A percentile compares a stretch with the other conserved stretches of the same genome.
Evolutionary conservation across 2,888 invertebrate species (phyloP).

Genomic region (Alcis repandata): DNA sequence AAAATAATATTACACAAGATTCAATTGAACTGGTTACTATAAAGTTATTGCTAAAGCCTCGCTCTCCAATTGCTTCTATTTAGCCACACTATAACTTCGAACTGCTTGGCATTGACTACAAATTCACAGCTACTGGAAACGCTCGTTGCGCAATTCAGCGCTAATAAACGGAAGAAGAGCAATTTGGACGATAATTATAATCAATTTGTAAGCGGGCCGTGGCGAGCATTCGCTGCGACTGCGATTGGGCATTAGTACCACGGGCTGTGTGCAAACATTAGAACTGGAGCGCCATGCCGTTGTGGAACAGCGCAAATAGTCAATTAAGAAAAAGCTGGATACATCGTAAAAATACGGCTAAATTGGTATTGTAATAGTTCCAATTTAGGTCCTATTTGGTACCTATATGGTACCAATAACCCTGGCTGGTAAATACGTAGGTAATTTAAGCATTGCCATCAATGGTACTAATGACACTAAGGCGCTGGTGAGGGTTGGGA

Average conservation of each 20-base stretch:
- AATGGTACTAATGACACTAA: too few species aligned
- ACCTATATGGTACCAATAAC: too few species aligned
- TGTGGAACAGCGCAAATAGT: slow-evolving; percentile 13
- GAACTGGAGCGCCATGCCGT: slow-evolving; percentile 44
- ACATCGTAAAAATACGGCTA: neutral
- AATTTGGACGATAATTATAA: slow-evolving; percentile 66
- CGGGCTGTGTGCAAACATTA: slow-evolving; percentile 36
- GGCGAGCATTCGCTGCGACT: slow-evolving; percentile 56
- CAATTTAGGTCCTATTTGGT: too few species aligned
- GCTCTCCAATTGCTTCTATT: slow-evolving; percentile 22
- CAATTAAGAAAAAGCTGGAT: neutral
- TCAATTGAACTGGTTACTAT: too few species aligned
- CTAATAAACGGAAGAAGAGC: slow-evolving; percentile 63
- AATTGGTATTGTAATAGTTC: neutral
- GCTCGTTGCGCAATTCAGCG: slow-evolving; percentile 46
- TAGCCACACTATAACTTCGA: slow-evolving; percentile 26
- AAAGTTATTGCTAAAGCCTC: neutral
- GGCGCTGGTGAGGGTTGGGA: too few species aligned
- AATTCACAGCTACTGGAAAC: slow-evolving; percentile 45
- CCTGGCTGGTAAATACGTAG: too few species aligned
- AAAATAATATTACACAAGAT: too few species aligned
- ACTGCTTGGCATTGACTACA: slow-evolving; percentile 34
- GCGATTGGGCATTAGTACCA: slow-evolving; percentile 45
- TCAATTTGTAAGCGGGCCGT: slow-evolving; percentile 62
- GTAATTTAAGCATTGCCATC: too few species aligned